Percentiles rank a stretch among this genome's conserved stretches.
Evolutionary conservation across 2,888 invertebrate species (phyloP).

Genomic region (Hypolimnas misippus): DNA sequence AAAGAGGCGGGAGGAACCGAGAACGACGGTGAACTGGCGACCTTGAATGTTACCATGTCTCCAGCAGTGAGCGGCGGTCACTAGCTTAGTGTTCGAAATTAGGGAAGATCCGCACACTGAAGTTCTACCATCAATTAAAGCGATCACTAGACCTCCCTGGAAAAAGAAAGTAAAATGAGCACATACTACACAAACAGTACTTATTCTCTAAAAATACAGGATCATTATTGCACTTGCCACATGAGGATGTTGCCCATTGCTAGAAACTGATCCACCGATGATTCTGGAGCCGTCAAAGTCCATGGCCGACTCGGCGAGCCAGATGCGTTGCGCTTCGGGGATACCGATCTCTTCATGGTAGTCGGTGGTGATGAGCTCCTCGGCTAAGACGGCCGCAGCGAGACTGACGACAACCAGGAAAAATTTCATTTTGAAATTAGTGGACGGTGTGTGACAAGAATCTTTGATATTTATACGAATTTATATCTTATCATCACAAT

Average conservation of each 20-base stretch:
- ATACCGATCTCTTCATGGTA: slow-evolving; percentile 57
- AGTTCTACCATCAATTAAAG: slow-evolving; percentile 47
- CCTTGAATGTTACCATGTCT: slow-evolving; percentile 51
- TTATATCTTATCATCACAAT: no score
- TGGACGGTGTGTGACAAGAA: no score
- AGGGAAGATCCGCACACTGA: slow-evolving; percentile 63
- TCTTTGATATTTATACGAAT: no score
- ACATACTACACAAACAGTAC: no score
- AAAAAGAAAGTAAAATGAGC: not conserved
- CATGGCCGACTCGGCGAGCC: slow-evolving; percentile 43
- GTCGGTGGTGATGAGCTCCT: slow-evolving; percentile 42
- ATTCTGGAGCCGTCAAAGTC: slow-evolving; percentile 52
- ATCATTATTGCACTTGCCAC: no score
- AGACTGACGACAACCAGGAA: slow-evolving; percentile 32
- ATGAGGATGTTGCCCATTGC: slow-evolving; percentile 45
- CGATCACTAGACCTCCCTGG: slow-evolving; percentile 55
- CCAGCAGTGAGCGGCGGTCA: slow-evolving; percentile 61
- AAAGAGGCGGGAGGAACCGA: slow-evolving; percentile 53
- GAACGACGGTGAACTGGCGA: slow-evolving; percentile 54
- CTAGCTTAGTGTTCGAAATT: slow-evolving; percentile 48
- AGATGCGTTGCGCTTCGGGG: slow-evolving; percentile 49
- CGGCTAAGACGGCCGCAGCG: slow-evolving; percentile 36
- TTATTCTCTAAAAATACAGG: no score
- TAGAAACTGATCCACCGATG: slow-evolving; percentile 48
- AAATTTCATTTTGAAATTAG: slow-evolving; percentile 34